Evolutionary conservation across 2,113 vertebrate genomes (phyloP), one percentile per base, ranked within the genome.

Genomic region (Xerus inauris): DNA sequence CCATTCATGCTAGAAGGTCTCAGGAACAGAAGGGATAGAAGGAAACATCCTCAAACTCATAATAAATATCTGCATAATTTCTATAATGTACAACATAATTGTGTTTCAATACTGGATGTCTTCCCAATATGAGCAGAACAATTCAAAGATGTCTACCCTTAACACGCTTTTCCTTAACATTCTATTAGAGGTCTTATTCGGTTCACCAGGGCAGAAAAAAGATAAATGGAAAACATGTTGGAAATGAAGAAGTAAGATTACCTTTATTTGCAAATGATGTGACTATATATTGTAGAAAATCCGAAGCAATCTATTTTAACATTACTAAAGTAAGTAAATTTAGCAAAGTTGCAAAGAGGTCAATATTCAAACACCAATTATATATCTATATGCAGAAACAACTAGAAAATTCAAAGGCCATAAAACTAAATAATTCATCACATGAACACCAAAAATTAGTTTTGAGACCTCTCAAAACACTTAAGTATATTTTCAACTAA

Each of bases 11-110:
- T 30, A 94, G 54, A 89, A 67, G 8, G 45, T 82, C 11, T 49
- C 38, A 38, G 40, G 22, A 83, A 67, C 20, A 95, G 6, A 92
- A 86, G 20, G 8, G 19, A 24, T 24, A 89, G 8, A 71, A 95
- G 47, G 20, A 84, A 97, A 80, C 5, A 64, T 40, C 57, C n/a
- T 92, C 59, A 89, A 89, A 40, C 17, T 71, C 40, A 87, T 91
- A 42, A 38, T 79, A 90, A 93, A 4, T 35, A 57, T 30, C 28
- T 89, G 80, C 7, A 75, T 19, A 72, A 77, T 35, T 91, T 30
- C 83, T n/a, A 72, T 62, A 88, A 26, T 16, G 77, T 88, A 92
- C 24, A 85, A 88, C 1, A 49, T 83, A 79, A 82, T 69, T 81
- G 75, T 40, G 14, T 11, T 67, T 2, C 86, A 94, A 86, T 79